These are phyloP conservation scores for Platysteira castanea DNA, from an alignment of 2,113 vertebrate species.

Conservation along the genomic window DNA sequence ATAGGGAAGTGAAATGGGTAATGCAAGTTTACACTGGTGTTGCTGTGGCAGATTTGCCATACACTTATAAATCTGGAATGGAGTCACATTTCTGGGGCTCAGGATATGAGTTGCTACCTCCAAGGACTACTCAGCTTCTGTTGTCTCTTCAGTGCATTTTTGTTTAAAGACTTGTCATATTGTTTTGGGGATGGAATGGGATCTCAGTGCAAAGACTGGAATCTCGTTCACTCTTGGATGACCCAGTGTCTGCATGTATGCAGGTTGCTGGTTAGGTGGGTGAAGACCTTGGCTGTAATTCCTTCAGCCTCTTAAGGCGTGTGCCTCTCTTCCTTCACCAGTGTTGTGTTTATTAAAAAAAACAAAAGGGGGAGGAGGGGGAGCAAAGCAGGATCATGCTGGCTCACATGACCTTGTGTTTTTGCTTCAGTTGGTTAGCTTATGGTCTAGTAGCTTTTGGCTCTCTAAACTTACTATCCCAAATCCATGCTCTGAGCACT, in stretches of 20 bases:
- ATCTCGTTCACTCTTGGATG: background rate
- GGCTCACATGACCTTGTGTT: background rate
- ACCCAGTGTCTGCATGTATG: background rate
- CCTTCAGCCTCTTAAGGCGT: background rate
- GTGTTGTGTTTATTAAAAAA: background rate
- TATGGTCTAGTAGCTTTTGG: background rate
- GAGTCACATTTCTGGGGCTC: background rate
- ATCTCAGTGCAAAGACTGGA: background rate
- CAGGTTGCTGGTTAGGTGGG: background rate
- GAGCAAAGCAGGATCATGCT: background rate
- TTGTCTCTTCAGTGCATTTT: background rate
- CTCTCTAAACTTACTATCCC: background rate
- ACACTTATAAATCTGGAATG: background rate
- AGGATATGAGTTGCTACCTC: background rate
- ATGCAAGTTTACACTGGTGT: background rate
- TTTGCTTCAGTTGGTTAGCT: background rate
- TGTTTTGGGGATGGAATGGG: background rate
- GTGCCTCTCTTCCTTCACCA: background rate
- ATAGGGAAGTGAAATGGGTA: background rate
- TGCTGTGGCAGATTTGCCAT: background rate
- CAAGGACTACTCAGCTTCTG: background rate
- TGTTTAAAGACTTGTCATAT: background rate
- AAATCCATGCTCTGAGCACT: background rate
- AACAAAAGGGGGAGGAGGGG: fast-evolving
- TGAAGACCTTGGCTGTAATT: background rate